phyloP scores from a whole-genome alignment of 2,888 invertebrate genomes.

The Agrenia bidenticulata region DNA sequence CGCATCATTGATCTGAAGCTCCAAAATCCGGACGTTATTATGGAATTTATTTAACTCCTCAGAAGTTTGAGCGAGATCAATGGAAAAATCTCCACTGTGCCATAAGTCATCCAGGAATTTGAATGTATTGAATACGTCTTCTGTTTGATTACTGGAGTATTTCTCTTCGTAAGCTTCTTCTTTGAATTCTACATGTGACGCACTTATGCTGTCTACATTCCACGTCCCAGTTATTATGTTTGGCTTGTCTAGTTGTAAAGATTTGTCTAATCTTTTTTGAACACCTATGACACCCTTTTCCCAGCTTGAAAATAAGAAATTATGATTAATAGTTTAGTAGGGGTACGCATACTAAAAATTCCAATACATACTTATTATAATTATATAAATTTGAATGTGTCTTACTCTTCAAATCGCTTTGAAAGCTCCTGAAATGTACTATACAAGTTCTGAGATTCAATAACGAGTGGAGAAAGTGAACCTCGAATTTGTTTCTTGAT shows the following conservation, averaged over 20 bases:
- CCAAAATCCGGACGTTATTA: not conserved
- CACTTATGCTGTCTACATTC: slow-evolving; percentile 23
- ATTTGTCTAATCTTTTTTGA: slow-evolving; percentile 21
- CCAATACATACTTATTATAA: too few relatives aligned
- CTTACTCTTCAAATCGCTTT: slow-evolving; percentile 24
- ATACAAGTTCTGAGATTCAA: slow-evolving; percentile 29
- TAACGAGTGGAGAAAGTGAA: slow-evolving; percentile 34
- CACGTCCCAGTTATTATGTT: slow-evolving; percentile 40
- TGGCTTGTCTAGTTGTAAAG: slow-evolving; percentile 19
- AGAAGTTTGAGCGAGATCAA: slow-evolving; percentile 11
- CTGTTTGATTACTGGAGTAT: not conserved
- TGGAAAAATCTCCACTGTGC: slow-evolving; percentile 36
- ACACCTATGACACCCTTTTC: slow-evolving; percentile 18
- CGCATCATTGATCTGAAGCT: slow-evolving; percentile 21
- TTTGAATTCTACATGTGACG: slow-evolving; percentile 14
- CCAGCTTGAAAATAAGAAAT: slow-evolving; percentile 27
- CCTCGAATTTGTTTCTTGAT: slow-evolving; percentile 29
- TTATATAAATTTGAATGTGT: not conserved
- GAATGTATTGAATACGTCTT: slow-evolving; percentile 23
- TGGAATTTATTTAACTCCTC: slow-evolving; percentile 12
- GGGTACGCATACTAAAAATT: too few relatives aligned
- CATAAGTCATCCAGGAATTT: slow-evolving; percentile 34
- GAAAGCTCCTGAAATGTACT: slow-evolving; percentile 30
- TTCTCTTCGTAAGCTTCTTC: not conserved
- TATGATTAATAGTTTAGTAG: too few relatives aligned